phyloP scores from a whole-genome alignment of 2,888 invertebrate genomes.

The Strigamia maritima region DNA sequence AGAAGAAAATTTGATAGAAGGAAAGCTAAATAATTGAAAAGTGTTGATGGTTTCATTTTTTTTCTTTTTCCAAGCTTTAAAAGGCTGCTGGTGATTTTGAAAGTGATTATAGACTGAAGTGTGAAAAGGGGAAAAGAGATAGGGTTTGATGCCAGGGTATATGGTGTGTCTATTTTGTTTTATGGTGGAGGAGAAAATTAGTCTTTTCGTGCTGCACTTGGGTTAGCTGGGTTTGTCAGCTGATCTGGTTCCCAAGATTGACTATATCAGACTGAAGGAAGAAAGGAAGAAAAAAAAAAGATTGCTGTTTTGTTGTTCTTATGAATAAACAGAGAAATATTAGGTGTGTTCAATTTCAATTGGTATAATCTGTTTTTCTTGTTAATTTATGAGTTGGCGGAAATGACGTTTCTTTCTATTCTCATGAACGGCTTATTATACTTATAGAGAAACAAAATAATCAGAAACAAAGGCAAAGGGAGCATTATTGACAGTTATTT shows the following conservation, averaged over 20 bases:
- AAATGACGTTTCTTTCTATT: too few relatives aligned
- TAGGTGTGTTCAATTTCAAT: too few relatives aligned
- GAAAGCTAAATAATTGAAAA: not conserved
- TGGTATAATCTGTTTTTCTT: too few relatives aligned
- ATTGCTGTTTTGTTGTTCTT: too few relatives aligned
- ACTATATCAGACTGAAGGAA: not conserved
- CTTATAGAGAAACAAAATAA: too few relatives aligned
- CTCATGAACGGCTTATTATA: too few relatives aligned
- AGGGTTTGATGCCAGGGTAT: not conserved
- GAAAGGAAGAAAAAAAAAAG: too few relatives aligned
- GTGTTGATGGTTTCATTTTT: not conserved
- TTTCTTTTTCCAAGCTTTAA: not conserved
- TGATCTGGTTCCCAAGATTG: constrained; percentile 21
- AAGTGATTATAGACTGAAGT: not conserved
- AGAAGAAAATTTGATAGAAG: not conserved
- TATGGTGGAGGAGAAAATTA: constrained; percentile 12
- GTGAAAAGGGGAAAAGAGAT: not conserved
- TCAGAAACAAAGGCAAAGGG: too few relatives aligned
- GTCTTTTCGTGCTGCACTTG: not conserved
- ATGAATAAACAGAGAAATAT: too few relatives aligned
- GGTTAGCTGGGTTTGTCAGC: not conserved
- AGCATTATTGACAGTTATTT: too few relatives aligned
- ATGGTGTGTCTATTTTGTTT: constrained; percentile 22
- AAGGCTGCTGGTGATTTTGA: not conserved
- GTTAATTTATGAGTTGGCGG: too few relatives aligned